Evolutionary conservation across 1,140 invertebrate genomes (phyloP).

Genomic region (Zaprionus africanus): DNA sequence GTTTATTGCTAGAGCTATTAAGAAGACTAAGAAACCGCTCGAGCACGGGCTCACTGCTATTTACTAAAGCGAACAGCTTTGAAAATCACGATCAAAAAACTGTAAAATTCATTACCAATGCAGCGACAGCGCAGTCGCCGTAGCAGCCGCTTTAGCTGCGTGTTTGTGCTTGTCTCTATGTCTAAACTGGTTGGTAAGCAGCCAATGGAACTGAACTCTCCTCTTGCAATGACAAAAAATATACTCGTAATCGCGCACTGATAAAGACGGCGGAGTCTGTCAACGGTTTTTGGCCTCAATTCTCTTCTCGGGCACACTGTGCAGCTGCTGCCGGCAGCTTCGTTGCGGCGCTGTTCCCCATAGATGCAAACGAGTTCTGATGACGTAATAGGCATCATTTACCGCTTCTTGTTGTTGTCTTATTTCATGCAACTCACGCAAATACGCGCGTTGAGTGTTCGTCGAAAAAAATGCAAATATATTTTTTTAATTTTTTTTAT

Average conservation of each 20-base stretch:
- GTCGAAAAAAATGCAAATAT: slow-evolving; percentile 55
- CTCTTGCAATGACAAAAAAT: slow-evolving; percentile 63
- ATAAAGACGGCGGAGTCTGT: slow-evolving; percentile 65
- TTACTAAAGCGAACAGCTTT: slow-evolving; percentile 37
- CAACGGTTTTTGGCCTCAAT: slow-evolving; percentile 55
- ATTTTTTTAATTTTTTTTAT: slow-evolving; percentile 2
- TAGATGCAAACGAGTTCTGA: slow-evolving; percentile 76
- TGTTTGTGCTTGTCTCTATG: slow-evolving; percentile 5
- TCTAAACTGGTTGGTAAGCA: slow-evolving; percentile 39
- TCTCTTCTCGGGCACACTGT: slow-evolving; percentile 48
- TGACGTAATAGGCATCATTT: slow-evolving; percentile 67
- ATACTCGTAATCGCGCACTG: slow-evolving; percentile 53
- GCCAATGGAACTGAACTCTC: slow-evolving; percentile 23
- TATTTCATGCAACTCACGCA: slow-evolving; percentile 62
- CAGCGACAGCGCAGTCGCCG: slow-evolving; percentile 22
- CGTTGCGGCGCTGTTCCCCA: slow-evolving; percentile 14
- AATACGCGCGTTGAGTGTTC: slow-evolving; percentile 44
- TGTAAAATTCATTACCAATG: slow-evolving; percentile 70
- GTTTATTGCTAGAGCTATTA: slow-evolving; percentile 78
- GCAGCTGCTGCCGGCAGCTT: slow-evolving; percentile 18
- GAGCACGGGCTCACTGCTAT: neutral
- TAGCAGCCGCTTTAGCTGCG: slow-evolving; percentile 6
- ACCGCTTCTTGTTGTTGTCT: slow-evolving; percentile 31
- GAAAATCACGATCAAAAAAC: slow-evolving; percentile 79
- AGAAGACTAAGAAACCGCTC: slow-evolving; percentile 48